Conservation (phyloP, 2,797 vertebrate genomes). For the Alauda arvensis region DNA sequence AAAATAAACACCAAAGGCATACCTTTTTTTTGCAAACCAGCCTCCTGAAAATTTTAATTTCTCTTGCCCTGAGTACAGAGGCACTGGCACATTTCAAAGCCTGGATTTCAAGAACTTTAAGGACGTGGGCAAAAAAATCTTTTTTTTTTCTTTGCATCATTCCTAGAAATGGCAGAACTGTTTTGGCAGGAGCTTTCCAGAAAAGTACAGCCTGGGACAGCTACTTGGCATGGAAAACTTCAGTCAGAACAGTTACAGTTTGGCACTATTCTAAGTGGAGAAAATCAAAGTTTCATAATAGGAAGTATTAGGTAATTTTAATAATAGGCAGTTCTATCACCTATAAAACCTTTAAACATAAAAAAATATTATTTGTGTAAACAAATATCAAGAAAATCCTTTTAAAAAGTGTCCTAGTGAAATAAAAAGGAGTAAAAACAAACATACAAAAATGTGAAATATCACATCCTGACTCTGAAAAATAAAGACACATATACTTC, state of each 20-base stretch:
- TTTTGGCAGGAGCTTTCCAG: slow-evolving; percentile 27
- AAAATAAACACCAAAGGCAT: background rate
- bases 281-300: slow-evolving; percentile 55
- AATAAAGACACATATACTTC: slow-evolving; percentile 27
- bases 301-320: slow-evolving; percentile 60
- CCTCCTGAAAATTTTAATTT: background rate
- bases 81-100: background rate
- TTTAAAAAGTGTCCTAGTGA: slow-evolving; percentile 9
- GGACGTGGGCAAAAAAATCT: background rate
- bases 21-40: background rate
- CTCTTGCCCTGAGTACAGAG: background rate
- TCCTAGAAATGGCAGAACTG: slow-evolving; percentile 44
- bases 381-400: slow-evolving; percentile 22
- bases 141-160: slow-evolving; percentile 14
- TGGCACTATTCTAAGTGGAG: slow-evolving; percentile 19
- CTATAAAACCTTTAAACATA: slow-evolving; percentile 42
- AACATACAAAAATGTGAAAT: slow-evolving; percentile 31
- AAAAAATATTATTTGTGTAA: slow-evolving; percentile 44
- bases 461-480: slow-evolving; percentile 30
- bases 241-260: slow-evolving; percentile 42
- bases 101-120: background rate
- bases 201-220: slow-evolving; percentile 36
- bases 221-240: slow-evolving; percentile 45
- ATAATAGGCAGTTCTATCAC: slow-evolving; percentile 49
- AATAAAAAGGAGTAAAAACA: slow-evolving; percentile 35